Base-by-base conservation (phyloP, 1,140 invertebrate species). In the Achroia grisella region DNA sequence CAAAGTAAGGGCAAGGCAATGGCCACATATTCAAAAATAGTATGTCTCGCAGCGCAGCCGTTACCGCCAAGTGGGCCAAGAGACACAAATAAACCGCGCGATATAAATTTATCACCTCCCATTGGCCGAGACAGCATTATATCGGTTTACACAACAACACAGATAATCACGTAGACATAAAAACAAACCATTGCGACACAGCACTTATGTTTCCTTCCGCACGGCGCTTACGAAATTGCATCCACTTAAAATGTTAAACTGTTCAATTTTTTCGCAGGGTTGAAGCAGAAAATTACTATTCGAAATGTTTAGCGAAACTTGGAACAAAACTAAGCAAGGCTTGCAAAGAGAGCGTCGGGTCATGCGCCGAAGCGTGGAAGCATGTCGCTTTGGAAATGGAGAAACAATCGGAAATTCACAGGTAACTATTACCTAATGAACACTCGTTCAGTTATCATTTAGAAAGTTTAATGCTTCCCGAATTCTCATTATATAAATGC, bases 331-430 rank as follows among this genome's bases (percentile, higher is more conserved):
- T 98, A 35, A 89, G 92, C 29, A 96, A 96, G 78, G 93, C 93
- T 0, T 92, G 91, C 71, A 88, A 91, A 39, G 92, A 95, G 68
- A 91, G 91, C 37, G 88, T 93, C 15, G 95, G 95, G 9, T 94
- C 93, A 39, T 89, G 97, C 35, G 92, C 92, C 45, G 93, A 96
- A 53, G 94, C 95, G 47, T 97, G 96, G 96, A 93, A 94, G 80
- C 90, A 93, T 52, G 93, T 96, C 35, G 94, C 93, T 27, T 88
- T 91, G n/a, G 94, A 97, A 79, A 94, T 97, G 91, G 96, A 97
- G 78, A 90, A 92, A 52, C 92, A 95, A 64, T 93, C 95, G 13
- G 95, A 97, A 71, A 90, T 94, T 30, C 96, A 97, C 84, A 91
- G 92, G 87, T 90, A 87, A 60, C 63, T 67, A 31, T 57, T 35